phyloP scores from a whole-genome alignment of 2,888 invertebrate species.

The Eupithecia subumbrata region DNA sequence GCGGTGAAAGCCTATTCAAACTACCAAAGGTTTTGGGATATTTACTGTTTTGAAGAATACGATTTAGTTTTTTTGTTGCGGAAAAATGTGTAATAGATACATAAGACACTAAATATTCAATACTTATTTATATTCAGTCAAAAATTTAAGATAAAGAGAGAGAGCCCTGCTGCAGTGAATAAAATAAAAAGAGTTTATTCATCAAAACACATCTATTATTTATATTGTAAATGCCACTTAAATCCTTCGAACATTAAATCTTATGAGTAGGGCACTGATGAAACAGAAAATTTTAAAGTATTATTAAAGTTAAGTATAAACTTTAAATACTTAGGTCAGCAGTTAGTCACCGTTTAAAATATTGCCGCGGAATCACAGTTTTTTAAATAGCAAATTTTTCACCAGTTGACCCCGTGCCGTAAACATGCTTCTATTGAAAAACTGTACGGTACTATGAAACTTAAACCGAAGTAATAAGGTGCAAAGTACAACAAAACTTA shows the following conservation, averaged over 20 bases:
- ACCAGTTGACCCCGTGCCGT: neutral
- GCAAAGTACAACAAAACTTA: neutral
- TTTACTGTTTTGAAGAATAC: constrained; percentile 35
- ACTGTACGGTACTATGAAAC: neutral
- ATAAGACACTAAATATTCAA: neutral
- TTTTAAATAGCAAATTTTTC: constrained; percentile 1
- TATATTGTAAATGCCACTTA: neutral
- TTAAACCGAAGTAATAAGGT: neutral
- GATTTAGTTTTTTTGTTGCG: neutral
- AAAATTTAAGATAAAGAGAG: neutral
- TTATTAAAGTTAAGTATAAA: neutral
- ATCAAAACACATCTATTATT: neutral
- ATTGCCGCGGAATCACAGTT: neutral
- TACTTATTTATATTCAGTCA: neutral
- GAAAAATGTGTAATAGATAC: neutral
- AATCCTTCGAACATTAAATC: no score
- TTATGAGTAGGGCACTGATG: no score
- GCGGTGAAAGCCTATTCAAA: constrained; percentile 43
- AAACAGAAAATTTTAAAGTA: neutral
- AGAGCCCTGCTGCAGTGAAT: neutral
- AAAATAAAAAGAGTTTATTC: neutral
- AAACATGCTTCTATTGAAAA: neutral
- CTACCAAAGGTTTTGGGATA: constrained; percentile 39
- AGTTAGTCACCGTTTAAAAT: neutral
- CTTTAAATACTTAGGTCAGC: neutral